These are phyloP conservation scores for Darevskia nairensis DNA, from an alignment of 2,797 vertebrate genomes.

Conservation along the genomic window DNA sequence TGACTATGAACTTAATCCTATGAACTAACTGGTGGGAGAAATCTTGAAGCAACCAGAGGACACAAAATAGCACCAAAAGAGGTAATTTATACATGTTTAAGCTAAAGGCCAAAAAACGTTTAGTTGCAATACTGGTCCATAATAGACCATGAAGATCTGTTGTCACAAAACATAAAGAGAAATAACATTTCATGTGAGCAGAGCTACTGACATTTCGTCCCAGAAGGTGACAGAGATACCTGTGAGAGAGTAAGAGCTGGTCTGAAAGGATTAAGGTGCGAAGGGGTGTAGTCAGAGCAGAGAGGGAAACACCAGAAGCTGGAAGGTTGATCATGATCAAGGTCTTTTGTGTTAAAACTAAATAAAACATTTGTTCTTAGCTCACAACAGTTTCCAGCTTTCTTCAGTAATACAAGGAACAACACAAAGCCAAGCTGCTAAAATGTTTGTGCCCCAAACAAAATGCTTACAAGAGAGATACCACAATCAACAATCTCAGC, in stretches of 20 bases:
- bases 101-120: no score
- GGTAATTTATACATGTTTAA: no score
- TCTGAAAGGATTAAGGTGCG: not conserved
- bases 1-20: no score
- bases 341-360: not conserved
- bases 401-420: no score
- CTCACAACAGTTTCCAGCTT: not conserved
- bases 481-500: not conserved
- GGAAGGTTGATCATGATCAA: not conserved
- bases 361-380: not conserved
- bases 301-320: no score
- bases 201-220: not conserved
- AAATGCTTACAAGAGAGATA: not conserved
- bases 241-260: not conserved
- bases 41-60: no score
- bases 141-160: no score
- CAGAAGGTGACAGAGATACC: not conserved
- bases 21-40: no score
- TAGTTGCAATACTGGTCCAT: no score
- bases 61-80: no score
- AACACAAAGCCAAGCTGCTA: not conserved
- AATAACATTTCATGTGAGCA: not conserved
- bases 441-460: not conserved
- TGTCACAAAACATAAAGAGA: not conserved
- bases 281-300: not conserved